Evolutionary conservation across 2,113 vertebrate genomes (phyloP).

Genomic region (Hemibagrus wyckioides): DNA sequence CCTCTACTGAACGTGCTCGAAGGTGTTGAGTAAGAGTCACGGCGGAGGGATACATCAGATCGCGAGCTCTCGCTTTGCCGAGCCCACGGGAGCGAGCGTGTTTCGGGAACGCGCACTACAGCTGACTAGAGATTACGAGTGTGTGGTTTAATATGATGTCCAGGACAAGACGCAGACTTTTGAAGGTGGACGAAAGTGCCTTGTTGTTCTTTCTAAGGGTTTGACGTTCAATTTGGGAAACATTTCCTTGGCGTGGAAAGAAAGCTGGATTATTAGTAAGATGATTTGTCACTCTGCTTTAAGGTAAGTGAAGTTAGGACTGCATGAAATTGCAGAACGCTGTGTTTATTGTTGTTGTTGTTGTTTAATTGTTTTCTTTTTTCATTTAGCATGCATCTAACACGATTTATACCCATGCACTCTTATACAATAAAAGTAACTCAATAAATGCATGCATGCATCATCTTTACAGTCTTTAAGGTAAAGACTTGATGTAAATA

Average conservation of each 20-base stretch:
- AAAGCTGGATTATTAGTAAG: neutral
- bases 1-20: too few relatives aligned
- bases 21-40: neutral
- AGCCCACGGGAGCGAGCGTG: constrained; percentile 28
- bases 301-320: constrained; percentile 71
- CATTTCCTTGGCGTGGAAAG: constrained; percentile 51
- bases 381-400: constrained; percentile 12
- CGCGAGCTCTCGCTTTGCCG: neutral
- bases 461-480: neutral
- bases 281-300: constrained; percentile 54
- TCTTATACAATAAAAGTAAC: constrained; percentile 7
- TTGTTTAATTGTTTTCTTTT: neutral
- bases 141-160: constrained; percentile 40
- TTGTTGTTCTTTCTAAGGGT: neutral
- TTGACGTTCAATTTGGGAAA: neutral
- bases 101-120: constrained; percentile 47
- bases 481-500: too few relatives aligned
- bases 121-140: constrained; percentile 46
- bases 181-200: neutral
- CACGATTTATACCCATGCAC: too few relatives aligned
- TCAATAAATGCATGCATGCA: neutral
- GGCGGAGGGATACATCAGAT: neutral
- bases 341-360: neutral
- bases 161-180: neutral
- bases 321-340: neutral